A percentile compares a stretch with the other conserved stretches of the same genome.
These are phyloP conservation scores for Cataglyphis altisquamis DNA, from an alignment of 2,888 invertebrate genomes.

Conservation along the genomic window DNA sequence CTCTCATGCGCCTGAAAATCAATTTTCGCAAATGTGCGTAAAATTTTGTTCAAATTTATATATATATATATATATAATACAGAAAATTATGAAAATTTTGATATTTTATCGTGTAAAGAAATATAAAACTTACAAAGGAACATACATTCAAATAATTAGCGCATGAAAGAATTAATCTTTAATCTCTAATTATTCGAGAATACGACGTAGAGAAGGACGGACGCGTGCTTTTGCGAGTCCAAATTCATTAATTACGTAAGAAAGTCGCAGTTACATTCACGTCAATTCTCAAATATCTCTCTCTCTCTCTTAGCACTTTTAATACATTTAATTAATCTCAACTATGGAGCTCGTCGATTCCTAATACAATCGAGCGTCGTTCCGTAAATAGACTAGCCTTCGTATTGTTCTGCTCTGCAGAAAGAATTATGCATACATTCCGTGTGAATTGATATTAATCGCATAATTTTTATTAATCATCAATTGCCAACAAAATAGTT, in stretches of 20 bases:
- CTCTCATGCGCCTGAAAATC: conserved; percentile 25
- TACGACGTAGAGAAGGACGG: conserved; percentile 48
- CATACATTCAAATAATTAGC: neutral
- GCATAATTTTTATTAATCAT: conserved; percentile 19
- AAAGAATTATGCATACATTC: conserved; percentile 34
- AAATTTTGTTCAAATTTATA: neutral
- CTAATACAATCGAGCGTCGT: conserved; percentile 16
- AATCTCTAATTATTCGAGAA: conserved; percentile 12
- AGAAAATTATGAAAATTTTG: neutral
- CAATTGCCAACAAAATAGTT: neutral
- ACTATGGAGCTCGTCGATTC: neutral
- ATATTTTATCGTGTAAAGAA: neutral
- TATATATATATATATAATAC: neutral
- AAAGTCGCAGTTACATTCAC: conserved; percentile 7
- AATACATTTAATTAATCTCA: neutral
- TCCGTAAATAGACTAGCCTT: conserved; percentile 11
- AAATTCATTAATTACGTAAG: conserved; percentile 38
- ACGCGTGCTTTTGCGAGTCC: conserved; percentile 43
- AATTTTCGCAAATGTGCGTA: neutral
- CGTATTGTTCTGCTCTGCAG: conserved; percentile 12
- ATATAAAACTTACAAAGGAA: neutral
- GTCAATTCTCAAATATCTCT: neutral
- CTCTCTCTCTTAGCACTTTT: neutral
- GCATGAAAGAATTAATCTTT: conserved; percentile 45
- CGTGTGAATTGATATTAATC: conserved; percentile 23